These are phyloP conservation scores for Galeopterus variegatus DNA, from an alignment of 2,113 vertebrate genomes.

Conservation along the genomic window DNA sequence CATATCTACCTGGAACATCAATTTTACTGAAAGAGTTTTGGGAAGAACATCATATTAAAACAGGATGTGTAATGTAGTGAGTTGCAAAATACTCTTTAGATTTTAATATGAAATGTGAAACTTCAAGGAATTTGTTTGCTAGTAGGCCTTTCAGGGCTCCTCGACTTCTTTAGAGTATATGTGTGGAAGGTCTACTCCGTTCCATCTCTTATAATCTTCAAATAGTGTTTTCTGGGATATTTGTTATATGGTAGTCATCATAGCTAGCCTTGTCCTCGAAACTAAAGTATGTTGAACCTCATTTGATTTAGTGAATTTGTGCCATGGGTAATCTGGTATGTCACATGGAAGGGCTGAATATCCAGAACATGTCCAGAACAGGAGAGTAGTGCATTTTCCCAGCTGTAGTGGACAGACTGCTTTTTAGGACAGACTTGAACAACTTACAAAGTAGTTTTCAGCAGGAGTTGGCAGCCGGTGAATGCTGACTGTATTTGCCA, in stretches of 20 bases:
- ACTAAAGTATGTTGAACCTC: neutral
- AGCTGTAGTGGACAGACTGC: slow-evolving; percentile 30
- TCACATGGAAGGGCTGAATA: neutral
- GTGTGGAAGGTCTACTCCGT: neutral
- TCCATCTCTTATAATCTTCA: neutral
- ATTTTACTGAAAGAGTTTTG: neutral
- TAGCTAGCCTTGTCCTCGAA: neutral
- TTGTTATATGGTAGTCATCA: neutral
- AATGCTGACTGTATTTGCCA: slow-evolving; percentile 59
- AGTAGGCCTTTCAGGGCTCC: neutral
- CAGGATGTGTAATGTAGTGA: neutral
- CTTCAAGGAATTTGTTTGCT: neutral
- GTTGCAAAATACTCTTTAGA: neutral
- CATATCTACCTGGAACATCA: neutral
- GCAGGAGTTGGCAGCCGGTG: slow-evolving; percentile 47
- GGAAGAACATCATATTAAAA: neutral
- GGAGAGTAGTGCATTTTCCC: neutral
- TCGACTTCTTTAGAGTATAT: neutral
- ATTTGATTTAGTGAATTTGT: neutral
- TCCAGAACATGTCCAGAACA: neutral
- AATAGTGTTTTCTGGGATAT: neutral
- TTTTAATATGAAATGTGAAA: slow-evolving; percentile 4
- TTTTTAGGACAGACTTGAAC: slow-evolving; percentile 60
- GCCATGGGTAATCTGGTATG: neutral
- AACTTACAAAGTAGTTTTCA: slow-evolving; percentile 16